Evolutionary conservation across 2,888 invertebrate species (phyloP).

Genomic region (Sarcophaga caerulescens): DNA sequence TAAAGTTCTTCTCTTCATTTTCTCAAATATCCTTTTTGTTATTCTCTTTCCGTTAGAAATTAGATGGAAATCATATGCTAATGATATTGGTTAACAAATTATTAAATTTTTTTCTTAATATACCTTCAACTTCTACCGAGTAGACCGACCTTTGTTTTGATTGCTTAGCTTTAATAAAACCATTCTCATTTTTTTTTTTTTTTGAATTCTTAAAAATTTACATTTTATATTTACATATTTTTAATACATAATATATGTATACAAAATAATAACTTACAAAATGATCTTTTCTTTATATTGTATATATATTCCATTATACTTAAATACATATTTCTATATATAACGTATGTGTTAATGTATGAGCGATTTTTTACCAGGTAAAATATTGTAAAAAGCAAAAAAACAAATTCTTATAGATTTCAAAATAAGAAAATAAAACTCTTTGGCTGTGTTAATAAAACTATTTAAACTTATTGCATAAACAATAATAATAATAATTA

Average conservation of each 20-base stretch:
- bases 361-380: conserved; percentile 31
- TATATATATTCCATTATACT: too few species aligned
- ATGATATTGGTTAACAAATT: too few species aligned
- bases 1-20: too few species aligned
- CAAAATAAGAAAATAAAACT: conserved; percentile 9
- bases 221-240: conserved; percentile 64
- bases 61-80: too few species aligned
- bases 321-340: neutral
- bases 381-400: conserved; percentile 15
- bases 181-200: conserved; percentile 17
- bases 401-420: neutral
- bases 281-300: neutral
- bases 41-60: too few species aligned
- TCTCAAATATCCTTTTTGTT: too few species aligned
- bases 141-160: neutral
- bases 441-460: conserved; percentile 59
- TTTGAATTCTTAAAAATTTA: conserved; percentile 50
- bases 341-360: conserved; percentile 8
- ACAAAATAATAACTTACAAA: conserved; percentile 9
- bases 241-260: conserved; percentile 62
- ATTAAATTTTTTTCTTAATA: too few species aligned
- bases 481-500: conserved; percentile 47
- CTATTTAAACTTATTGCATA: conserved; percentile 47
- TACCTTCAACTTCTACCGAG: too few species aligned
- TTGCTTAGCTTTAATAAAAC: neutral